A percentile compares a stretch with the other conserved stretches of the same genome.
Conservation (phyloP, 2,888 invertebrate genomes). For the Noctua janthe region DNA sequence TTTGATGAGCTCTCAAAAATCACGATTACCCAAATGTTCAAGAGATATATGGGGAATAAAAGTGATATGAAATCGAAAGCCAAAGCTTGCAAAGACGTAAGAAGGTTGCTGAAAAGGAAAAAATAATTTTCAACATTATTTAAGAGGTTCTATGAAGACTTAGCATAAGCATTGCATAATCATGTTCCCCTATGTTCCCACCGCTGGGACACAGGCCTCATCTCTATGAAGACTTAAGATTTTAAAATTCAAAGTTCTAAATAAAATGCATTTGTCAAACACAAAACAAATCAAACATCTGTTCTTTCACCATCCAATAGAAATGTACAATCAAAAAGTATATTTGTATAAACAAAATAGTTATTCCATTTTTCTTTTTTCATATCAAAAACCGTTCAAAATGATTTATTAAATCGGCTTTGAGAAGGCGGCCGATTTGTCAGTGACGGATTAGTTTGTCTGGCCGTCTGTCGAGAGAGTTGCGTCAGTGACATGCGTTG, state of each 20-base stretch:
- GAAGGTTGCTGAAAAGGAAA: no score
- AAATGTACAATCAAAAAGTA: constrained; percentile 34
- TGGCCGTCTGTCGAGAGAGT: constrained; percentile 68
- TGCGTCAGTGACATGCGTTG: constrained; percentile 70
- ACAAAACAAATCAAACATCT: background rate
- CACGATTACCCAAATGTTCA: background rate
- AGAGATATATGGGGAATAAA: no score
- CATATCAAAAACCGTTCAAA: constrained; percentile 45
- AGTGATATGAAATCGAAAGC: no score
- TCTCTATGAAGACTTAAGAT: no score
- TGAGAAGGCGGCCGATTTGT: constrained; percentile 71
- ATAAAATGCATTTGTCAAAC: background rate
- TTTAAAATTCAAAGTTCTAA: no score
- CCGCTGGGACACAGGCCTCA: no score
- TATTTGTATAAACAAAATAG: constrained; percentile 45
- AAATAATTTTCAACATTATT: no score
- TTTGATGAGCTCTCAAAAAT: constrained; percentile 22
- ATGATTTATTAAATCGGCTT: constrained; percentile 81
- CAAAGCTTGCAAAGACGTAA: no score
- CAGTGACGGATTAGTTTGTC: constrained; percentile 75
- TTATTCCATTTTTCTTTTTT: constrained; percentile 41
- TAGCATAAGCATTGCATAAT: no score
- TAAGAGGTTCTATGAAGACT: no score
- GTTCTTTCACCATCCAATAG: background rate
- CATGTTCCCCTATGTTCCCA: no score